A percentile compares a stretch with the other conserved stretches of the same genome.
Conservation (phyloP, 2,888 invertebrate genomes). For the Heliconius erato region DNA sequence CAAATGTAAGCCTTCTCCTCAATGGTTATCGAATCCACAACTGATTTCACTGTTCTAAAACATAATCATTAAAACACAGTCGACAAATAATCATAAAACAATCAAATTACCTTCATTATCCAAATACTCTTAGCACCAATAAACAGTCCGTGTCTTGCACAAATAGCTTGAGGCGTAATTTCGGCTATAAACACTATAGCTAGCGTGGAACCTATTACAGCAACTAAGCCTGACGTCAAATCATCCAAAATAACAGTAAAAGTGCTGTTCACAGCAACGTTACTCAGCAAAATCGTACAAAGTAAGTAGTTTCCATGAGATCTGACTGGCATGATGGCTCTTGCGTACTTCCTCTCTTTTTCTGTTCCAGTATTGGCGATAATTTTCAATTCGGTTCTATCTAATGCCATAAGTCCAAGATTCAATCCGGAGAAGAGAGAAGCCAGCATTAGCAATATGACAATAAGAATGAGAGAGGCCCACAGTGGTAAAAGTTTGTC, state of each 20-base stretch:
- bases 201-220: conserved; percentile 95
- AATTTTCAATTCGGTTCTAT: conserved; percentile 97
- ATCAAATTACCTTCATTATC: conserved; percentile 90
- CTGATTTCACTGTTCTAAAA: neutral
- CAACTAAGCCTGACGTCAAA: conserved; percentile 95
- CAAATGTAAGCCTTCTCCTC: no score
- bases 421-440: conserved; percentile 99
- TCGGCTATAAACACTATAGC: conserved; percentile 99
- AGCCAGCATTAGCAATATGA: conserved; percentile 92
- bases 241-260: conserved; percentile 98
- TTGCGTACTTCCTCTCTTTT: conserved; percentile 92
- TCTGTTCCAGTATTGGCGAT: conserved; percentile 97
- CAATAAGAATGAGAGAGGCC: conserved; percentile 90
- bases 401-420: conserved; percentile 97
- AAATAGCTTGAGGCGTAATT: conserved; percentile 98
- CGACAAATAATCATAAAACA: neutral
- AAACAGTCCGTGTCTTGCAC: conserved; percentile 96
- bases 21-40: no score
- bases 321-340: conserved; percentile 95
- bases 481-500: conserved; percentile 91
- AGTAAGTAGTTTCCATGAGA: conserved; percentile 97
- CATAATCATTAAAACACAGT: neutral
- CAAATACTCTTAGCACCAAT: conserved; percentile 98
- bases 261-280: conserved; percentile 98
- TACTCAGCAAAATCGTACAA: conserved; percentile 92